Evolutionary conservation across 2,888 invertebrate genomes (phyloP).

Genomic region (Latrodectus elegans): DNA sequence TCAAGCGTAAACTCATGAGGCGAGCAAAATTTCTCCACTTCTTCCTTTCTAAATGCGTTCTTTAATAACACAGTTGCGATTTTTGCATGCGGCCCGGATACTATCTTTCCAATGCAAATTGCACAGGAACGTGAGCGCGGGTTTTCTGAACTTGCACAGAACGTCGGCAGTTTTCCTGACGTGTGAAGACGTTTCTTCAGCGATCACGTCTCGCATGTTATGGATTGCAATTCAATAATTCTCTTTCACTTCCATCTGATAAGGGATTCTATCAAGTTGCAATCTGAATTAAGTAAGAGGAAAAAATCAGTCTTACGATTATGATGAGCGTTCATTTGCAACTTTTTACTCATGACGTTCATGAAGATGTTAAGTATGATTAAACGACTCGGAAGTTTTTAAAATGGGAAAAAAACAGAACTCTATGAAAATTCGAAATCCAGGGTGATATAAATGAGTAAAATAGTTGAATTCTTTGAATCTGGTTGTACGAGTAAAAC

Average conservation of each 20-base stretch:
- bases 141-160: conserved; percentile 40
- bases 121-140: conserved; percentile 48
- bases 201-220: conserved; percentile 49
- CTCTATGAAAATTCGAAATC: no score
- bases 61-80: conserved; percentile 68
- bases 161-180: conserved; percentile 14
- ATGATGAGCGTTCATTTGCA: no score
- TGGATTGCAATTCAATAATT: conserved; percentile 64
- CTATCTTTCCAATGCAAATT: conserved; percentile 68
- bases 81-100: conserved; percentile 65
- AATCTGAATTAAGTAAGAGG: conserved; percentile 37
- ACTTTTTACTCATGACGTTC: no score
- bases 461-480: no score
- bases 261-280: conserved; percentile 23
- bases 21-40: conserved; percentile 59
- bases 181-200: conserved; percentile 47
- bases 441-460: no score
- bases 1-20: conserved; percentile 33
- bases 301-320: no score
- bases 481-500: no score
- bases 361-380: no score
- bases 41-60: conserved; percentile 59
- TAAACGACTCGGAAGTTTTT: no score
- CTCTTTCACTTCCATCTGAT: conserved; percentile 48
- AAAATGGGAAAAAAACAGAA: no score